Conservation (phyloP, 2,888 invertebrate species). For the Chymomyza caudatula region DNA sequence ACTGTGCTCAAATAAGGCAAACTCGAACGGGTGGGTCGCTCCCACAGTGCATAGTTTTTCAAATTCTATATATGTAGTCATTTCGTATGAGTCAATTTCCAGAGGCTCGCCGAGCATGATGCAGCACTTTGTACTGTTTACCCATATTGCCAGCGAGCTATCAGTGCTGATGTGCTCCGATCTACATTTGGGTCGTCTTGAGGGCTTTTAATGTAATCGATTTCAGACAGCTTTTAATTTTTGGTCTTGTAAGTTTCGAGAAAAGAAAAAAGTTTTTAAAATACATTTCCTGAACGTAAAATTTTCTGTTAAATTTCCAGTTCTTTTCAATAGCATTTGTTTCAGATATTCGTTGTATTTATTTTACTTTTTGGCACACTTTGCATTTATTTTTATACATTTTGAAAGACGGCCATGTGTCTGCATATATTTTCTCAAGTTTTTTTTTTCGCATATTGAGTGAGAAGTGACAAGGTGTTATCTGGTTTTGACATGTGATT, state of each 20-base stretch:
- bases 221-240: conserved; percentile 34
- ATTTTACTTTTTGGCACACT: conserved; percentile 50
- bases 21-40: too few species aligned
- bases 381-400: conserved; percentile 53
- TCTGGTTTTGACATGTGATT: background rate
- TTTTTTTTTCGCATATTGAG: conserved; percentile 13
- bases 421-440: background rate
- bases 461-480: background rate
- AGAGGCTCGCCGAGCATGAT: conserved; percentile 36
- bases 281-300: background rate
- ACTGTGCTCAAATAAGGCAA: background rate
- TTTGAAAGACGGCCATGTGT: conserved; percentile 8
- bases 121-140: conserved; percentile 23
- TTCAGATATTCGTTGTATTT: conserved; percentile 5
- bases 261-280: conserved; percentile 2
- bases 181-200: conserved; percentile 1
- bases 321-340: conserved; percentile 23
- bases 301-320: conserved; percentile 35
- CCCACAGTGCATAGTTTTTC: background rate
- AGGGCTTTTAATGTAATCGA: conserved; percentile 59
- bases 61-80: background rate
- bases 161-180: background rate
- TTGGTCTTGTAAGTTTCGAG: conserved; percentile 25
- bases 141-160: background rate
- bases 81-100: conserved; percentile 4